Evolutionary conservation across 2,888 invertebrate species (phyloP).

Genomic region (Epicampocera succincta): DNA sequence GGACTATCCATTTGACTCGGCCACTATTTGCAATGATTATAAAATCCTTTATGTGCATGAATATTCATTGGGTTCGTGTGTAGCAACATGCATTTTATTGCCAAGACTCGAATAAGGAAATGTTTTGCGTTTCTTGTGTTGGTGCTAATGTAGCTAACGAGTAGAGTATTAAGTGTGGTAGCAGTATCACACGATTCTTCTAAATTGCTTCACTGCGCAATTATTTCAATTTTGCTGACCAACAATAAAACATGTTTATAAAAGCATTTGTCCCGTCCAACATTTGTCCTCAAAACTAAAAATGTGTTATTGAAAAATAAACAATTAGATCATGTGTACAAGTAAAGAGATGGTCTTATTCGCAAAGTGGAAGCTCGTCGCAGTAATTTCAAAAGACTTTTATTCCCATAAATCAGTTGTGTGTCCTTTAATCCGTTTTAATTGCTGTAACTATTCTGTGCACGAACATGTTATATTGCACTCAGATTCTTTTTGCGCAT

Average conservation of each 20-base stretch:
- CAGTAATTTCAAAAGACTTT: slow-evolving; percentile 77
- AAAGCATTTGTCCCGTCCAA: slow-evolving; percentile 9
- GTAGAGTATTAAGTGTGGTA: slow-evolving; percentile 27
- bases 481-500: slow-evolving; percentile 49
- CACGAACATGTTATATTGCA: slow-evolving; percentile 65
- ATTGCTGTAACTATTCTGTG: slow-evolving; percentile 70
- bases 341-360: background rate
- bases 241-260: slow-evolving; percentile 50
- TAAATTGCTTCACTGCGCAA: slow-evolving; percentile 80
- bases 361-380: slow-evolving; percentile 71
- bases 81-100: slow-evolving; percentile 20
- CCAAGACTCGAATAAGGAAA: slow-evolving; percentile 10
- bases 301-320: slow-evolving; percentile 18
- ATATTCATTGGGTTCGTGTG: background rate
- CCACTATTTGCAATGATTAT: slow-evolving; percentile 35
- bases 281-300: background rate
- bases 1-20: slow-evolving; percentile 41
- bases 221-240: slow-evolving; percentile 78
- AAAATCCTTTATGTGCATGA: slow-evolving; percentile 12
- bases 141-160: slow-evolving; percentile 30
- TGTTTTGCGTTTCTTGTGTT: slow-evolving; percentile 14
- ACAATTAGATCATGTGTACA: background rate
- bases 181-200: slow-evolving; percentile 76
- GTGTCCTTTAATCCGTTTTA: slow-evolving; percentile 74
- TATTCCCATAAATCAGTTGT: slow-evolving; percentile 77